Percentiles rank a stretch among this genome's conserved stretches.
Conservation (phyloP, 2,113 vertebrate genomes). For the Epinephelus cyanopodus region DNA sequence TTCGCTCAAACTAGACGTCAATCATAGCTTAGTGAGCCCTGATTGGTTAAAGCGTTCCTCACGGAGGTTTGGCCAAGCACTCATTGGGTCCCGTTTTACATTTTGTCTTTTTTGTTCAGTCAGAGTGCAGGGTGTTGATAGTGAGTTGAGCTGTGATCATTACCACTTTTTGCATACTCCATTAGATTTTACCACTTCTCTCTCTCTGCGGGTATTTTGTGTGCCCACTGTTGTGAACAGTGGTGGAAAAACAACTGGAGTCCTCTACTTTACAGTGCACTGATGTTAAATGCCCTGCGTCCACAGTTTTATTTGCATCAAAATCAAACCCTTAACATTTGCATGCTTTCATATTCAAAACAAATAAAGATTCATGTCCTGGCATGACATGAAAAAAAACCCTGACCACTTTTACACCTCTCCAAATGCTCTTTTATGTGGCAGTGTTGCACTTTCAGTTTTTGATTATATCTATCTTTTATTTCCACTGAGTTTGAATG, state of each 20-base stretch:
- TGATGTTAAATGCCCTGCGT: neutral
- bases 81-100: slow-evolving; percentile 45
- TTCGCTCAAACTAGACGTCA: slow-evolving; percentile 53
- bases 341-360: neutral
- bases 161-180: neutral
- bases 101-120: slow-evolving; percentile 63
- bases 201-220: neutral
- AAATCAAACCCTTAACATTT: neutral
- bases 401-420: too few relatives aligned
- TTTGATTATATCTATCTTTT: neutral
- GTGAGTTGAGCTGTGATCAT: neutral
- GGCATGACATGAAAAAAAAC: too few relatives aligned
- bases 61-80: neutral
- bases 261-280: neutral
- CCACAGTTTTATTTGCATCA: neutral
- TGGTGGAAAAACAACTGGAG: neutral
- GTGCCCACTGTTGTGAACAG: neutral
- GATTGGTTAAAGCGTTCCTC: slow-evolving; percentile 52
- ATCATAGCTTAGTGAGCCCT: slow-evolving; percentile 9
- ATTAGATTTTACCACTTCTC: neutral
- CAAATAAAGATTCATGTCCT: neutral
- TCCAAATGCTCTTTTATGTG: too few relatives aligned
- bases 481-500: neutral
- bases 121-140: too few relatives aligned
- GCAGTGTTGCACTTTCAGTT: neutral